phyloP scores from a whole-genome alignment of 2,113 vertebrate species.

The Oncorhynchus nerka region DNA sequence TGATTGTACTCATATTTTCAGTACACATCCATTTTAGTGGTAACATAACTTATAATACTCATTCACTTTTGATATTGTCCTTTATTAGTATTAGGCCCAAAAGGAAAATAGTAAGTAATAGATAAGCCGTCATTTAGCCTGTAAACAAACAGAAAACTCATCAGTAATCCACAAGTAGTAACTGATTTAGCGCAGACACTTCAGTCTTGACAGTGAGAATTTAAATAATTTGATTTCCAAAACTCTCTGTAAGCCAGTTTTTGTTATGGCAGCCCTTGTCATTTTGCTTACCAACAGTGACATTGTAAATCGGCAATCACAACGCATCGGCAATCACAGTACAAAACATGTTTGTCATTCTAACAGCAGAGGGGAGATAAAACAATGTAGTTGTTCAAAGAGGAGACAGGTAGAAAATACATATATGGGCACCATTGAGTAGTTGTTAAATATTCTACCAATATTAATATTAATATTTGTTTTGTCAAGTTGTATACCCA shows the following conservation, averaged over 20 bases:
- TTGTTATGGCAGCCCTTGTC: constrained; percentile 8
- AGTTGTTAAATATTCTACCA: no score
- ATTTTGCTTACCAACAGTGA: constrained; percentile 30
- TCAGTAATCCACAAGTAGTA: background rate
- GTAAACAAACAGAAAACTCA: no score
- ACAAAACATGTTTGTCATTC: constrained; percentile 32
- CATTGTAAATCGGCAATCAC: constrained; percentile 48
- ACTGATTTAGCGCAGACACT: background rate
- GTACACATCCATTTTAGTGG: background rate
- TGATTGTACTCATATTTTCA: background rate
- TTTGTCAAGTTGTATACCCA: no score
- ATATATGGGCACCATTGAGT: background rate
- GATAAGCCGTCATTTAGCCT: background rate
- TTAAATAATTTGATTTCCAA: background rate
- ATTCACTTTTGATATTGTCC: background rate
- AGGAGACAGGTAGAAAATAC: background rate
- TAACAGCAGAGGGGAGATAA: constrained; percentile 20
- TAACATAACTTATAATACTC: background rate
- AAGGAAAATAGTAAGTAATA: background rate
- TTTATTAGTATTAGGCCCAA: background rate
- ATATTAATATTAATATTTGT: no score
- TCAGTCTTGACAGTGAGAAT: background rate
- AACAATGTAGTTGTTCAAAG: background rate
- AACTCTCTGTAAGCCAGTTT: background rate
- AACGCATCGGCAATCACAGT: constrained; percentile 37